Conservation (phyloP, 2,888 invertebrate genomes). For the Maniola hyperantus region DNA sequence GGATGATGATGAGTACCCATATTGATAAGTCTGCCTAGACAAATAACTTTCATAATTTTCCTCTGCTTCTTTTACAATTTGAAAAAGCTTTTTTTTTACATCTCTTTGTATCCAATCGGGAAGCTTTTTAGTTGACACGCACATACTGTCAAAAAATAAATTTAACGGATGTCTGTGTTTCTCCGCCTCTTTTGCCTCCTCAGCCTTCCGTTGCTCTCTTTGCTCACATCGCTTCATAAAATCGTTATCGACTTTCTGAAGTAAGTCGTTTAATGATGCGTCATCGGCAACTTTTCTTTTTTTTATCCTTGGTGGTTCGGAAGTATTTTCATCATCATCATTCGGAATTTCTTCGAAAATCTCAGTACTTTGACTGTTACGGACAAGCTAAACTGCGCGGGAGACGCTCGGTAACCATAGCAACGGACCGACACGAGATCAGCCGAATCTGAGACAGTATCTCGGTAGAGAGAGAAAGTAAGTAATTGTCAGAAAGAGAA, state of each 20-base stretch:
- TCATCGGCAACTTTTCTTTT: conserved; percentile 43
- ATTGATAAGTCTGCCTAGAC: conserved; percentile 40
- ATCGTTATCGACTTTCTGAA: conserved; percentile 40
- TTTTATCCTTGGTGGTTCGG: conserved; percentile 41
- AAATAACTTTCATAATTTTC: conserved; percentile 37
- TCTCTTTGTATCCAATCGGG: conserved; percentile 41
- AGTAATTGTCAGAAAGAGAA: no score
- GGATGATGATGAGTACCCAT: conserved; percentile 35
- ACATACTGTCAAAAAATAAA: conserved; percentile 46
- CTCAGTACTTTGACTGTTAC: no score
- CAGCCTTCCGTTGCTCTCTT: conserved; percentile 37
- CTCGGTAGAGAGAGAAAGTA: no score
- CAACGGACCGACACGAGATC: no score
- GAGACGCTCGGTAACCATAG: no score
- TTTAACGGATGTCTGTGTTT: conserved; percentile 41
- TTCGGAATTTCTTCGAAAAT: conserved; percentile 10
- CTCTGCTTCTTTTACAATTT: conserved; percentile 39
- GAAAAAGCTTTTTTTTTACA: conserved; percentile 36
- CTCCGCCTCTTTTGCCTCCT: conserved; percentile 39
- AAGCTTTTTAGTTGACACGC: conserved; percentile 41
- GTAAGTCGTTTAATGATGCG: conserved; percentile 41
- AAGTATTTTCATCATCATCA: conserved; percentile 39
- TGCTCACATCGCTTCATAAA: conserved; percentile 40
- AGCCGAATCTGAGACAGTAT: no score
- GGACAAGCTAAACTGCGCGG: no score